These are phyloP conservation scores for Melanaphis sacchari DNA, from an alignment of 1,140 invertebrate genomes.

Conservation along the genomic window DNA sequence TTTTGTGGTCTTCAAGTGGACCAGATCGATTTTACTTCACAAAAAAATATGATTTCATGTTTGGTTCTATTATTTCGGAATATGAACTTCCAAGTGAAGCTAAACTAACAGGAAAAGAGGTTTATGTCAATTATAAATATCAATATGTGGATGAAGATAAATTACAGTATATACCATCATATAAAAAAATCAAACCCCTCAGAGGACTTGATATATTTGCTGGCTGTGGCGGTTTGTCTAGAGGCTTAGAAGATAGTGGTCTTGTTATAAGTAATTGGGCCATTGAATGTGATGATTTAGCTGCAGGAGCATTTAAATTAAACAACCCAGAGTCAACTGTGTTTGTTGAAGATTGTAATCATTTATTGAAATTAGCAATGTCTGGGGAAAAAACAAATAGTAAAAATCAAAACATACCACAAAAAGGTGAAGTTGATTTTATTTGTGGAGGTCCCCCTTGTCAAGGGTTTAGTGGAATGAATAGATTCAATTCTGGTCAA, in stretches of 20 bases:
- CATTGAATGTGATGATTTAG: slow-evolving; percentile 80
- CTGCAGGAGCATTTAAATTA: slow-evolving; percentile 79
- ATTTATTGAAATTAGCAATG: slow-evolving; percentile 73
- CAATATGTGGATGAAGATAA: slow-evolving; percentile 70
- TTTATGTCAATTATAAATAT: slow-evolving; percentile 68
- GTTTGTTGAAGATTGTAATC: slow-evolving; percentile 84
- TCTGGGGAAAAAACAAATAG: slow-evolving; percentile 66
- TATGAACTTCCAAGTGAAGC: slow-evolving; percentile 13
- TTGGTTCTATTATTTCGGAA: slow-evolving; percentile 62
- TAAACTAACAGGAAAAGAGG: slow-evolving; percentile 70
- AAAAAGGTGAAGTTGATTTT: slow-evolving; percentile 83
- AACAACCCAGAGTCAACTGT: slow-evolving; percentile 80
- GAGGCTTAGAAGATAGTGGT: slow-evolving; percentile 77
- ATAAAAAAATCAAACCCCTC: slow-evolving; percentile 68
- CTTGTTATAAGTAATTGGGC: slow-evolving; percentile 79
- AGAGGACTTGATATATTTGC: slow-evolving; percentile 85
- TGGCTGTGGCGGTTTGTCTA: slow-evolving; percentile 83
- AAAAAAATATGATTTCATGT: slow-evolving; percentile 72
- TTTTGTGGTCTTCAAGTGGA: slow-evolving; percentile 71
- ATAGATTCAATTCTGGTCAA: slow-evolving; percentile 85
- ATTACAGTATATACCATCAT: slow-evolving; percentile 62
- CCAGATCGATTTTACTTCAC: slow-evolving; percentile 80
- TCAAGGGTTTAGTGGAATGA: slow-evolving; percentile 91
- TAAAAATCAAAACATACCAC: slow-evolving; percentile 73
- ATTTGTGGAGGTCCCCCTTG: slow-evolving; percentile 90